Conservation (phyloP, 1,140 invertebrate species). For the Stegodyphus dumicola region DNA sequence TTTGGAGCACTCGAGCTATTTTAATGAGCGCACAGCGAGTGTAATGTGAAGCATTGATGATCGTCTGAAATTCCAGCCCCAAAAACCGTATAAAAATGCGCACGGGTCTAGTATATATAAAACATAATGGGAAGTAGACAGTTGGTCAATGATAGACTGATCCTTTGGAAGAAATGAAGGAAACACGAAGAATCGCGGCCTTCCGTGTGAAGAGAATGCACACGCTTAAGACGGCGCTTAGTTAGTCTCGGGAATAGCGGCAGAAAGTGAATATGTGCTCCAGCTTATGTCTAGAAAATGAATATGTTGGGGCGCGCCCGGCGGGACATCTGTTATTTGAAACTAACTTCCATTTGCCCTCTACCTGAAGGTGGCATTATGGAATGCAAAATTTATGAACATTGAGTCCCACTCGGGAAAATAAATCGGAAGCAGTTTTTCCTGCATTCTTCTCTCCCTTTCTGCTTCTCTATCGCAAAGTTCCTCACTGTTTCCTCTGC, state of each 20-base stretch:
- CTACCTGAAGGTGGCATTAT: slow-evolving; percentile 48
- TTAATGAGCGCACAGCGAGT: slow-evolving; percentile 46
- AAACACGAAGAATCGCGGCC: background rate
- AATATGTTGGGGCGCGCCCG: slow-evolving; percentile 36
- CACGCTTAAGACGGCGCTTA: slow-evolving; percentile 19
- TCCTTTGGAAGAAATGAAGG: slow-evolving; percentile 15
- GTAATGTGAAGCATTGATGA: slow-evolving; percentile 59
- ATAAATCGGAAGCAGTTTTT: slow-evolving; percentile 35
- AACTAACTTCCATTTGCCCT: slow-evolving; percentile 48
- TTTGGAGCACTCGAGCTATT: slow-evolving; percentile 38
- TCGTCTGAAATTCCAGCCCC: slow-evolving; percentile 39
- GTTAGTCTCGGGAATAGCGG: slow-evolving; percentile 30
- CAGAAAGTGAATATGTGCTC: slow-evolving; percentile 53
- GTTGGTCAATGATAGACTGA: slow-evolving; percentile 51
- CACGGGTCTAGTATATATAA: slow-evolving; percentile 25
- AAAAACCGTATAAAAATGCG: slow-evolving; percentile 13
- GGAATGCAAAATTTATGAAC: slow-evolving; percentile 56
- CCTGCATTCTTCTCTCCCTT: slow-evolving; percentile 1
- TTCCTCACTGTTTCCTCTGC: slow-evolving; percentile 5
- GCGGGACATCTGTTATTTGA: slow-evolving; percentile 53
- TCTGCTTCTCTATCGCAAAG: background rate
- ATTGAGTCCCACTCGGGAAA: slow-evolving; percentile 13
- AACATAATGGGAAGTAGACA: slow-evolving; percentile 44
- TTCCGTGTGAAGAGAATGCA: slow-evolving; percentile 18
- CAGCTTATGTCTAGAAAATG: slow-evolving; percentile 54